phyloP scores from a whole-genome alignment of 2,113 vertebrate species.

The Phocoena phocoena region DNA sequence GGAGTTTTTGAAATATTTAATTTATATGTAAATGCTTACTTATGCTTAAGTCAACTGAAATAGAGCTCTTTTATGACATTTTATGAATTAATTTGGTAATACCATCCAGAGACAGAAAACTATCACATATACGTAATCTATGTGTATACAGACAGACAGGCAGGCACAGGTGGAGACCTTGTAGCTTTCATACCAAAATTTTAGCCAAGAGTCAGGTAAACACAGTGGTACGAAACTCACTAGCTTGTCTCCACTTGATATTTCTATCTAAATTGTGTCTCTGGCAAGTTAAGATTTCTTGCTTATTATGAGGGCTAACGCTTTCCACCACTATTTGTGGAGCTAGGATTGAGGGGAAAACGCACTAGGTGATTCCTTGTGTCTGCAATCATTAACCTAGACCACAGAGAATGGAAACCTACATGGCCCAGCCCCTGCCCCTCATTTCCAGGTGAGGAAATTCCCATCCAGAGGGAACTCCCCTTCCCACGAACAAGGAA shows the following conservation, averaged over 20 bases:
- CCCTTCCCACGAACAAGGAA: fast-evolving
- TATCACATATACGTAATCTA: fast-evolving
- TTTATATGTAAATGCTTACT: background rate
- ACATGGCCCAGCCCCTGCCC: fast-evolving
- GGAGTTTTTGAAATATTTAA: background rate
- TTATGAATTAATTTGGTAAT: background rate
- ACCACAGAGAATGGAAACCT: no score
- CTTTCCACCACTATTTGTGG: background rate
- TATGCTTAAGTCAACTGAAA: background rate
- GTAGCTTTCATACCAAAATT: no score
- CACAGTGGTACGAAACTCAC: fast-evolving
- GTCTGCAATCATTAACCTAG: fast-evolving
- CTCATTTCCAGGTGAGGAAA: background rate
- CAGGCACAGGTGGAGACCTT: fast-evolving
- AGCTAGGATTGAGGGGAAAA: fast-evolving
- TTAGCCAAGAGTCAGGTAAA: background rate
- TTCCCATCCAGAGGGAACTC: fast-evolving
- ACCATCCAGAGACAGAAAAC: background rate
- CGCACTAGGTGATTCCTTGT: fast-evolving
- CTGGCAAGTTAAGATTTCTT: background rate
- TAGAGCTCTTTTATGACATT: background rate
- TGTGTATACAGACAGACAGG: fast-evolving
- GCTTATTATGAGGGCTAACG: fast-evolving
- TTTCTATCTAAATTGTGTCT: background rate
- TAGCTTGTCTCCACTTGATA: fast-evolving